phyloP scores from a whole-genome alignment of 2,113 vertebrate genomes.

The Mastomys natalensis region DNA sequence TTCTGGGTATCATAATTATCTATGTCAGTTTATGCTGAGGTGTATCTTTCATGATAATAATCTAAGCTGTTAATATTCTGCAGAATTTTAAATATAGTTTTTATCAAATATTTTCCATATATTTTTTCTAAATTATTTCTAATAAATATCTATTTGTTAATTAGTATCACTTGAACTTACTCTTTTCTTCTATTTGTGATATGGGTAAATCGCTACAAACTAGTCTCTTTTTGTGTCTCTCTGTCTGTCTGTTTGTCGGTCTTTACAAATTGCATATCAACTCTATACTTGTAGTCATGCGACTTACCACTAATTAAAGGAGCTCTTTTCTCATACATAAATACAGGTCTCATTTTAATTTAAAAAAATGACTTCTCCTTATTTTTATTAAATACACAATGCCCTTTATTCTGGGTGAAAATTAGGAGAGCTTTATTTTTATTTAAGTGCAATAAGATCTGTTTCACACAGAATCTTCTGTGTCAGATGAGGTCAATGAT shows the following conservation, averaged over 20 bases:
- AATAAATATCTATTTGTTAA: neutral
- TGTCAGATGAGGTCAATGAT: neutral
- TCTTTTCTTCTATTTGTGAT: neutral
- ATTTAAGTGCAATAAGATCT: neutral
- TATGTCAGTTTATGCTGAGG: neutral
- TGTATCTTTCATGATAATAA: neutral
- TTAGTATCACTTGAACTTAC: neutral
- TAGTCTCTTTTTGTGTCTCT: neutral
- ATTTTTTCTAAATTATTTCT: constrained; percentile 19
- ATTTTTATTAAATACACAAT: neutral
- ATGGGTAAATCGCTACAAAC: neutral
- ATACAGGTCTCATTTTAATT: neutral
- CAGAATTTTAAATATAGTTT: neutral
- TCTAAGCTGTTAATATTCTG: neutral
- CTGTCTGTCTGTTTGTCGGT: neutral
- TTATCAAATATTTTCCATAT: neutral
- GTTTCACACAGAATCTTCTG: neutral
- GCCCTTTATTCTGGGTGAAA: neutral
- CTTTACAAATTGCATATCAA: neutral
- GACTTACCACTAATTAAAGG: neutral
- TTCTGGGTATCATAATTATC: neutral
- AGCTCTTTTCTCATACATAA: neutral
- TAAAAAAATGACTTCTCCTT: neutral
- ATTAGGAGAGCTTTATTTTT: neutral
- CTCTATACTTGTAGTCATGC: neutral